A percentile compares a stretch with the other conserved stretches of the same genome.
Conservation (phyloP, 2,888 invertebrate species). For the Dilophus febrilis region DNA sequence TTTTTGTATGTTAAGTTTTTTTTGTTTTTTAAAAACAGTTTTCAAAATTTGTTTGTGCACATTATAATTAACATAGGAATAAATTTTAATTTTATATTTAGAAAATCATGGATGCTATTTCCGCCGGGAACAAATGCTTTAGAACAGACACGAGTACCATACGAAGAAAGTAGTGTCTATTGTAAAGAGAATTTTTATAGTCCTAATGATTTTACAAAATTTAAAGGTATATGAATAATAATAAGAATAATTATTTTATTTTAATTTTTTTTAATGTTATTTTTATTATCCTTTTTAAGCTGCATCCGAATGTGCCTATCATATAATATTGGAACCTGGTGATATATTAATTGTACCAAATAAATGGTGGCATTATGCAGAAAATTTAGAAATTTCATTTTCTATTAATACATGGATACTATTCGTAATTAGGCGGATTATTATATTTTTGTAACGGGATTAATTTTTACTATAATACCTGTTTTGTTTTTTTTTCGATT, state of each 20-base stretch:
- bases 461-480: too few relatives aligned
- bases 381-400: slow-evolving; percentile 56
- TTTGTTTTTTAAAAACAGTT: too few relatives aligned
- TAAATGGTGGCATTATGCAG: slow-evolving; percentile 97
- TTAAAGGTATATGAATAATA: slow-evolving; percentile 35
- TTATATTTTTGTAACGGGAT: not conserved
- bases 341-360: slow-evolving; percentile 78
- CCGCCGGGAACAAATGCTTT: slow-evolving; percentile 62
- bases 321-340: slow-evolving; percentile 59
- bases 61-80: not conserved
- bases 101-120: slow-evolving; percentile 85
- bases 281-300: slow-evolving; percentile 10
- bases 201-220: slow-evolving; percentile 35
- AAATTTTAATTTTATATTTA: slow-evolving; percentile 23
- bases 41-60: not conserved
- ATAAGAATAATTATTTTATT: slow-evolving; percentile 4
- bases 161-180: slow-evolving; percentile 91
- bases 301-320: slow-evolving; percentile 30
- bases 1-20: slow-evolving; percentile 5
- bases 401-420: slow-evolving; percentile 57
- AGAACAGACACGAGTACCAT: slow-evolving; percentile 72
- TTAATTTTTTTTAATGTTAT: slow-evolving; percentile 8
- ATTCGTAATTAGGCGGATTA: slow-evolving; percentile 33
- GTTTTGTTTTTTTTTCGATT: too few relatives aligned
- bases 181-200: slow-evolving; percentile 66